Evolutionary conservation across 2,797 vertebrate genomes (phyloP), one percentile per base, ranked within the genome.

Genomic region (Hippoglossus hippoglossus): DNA sequence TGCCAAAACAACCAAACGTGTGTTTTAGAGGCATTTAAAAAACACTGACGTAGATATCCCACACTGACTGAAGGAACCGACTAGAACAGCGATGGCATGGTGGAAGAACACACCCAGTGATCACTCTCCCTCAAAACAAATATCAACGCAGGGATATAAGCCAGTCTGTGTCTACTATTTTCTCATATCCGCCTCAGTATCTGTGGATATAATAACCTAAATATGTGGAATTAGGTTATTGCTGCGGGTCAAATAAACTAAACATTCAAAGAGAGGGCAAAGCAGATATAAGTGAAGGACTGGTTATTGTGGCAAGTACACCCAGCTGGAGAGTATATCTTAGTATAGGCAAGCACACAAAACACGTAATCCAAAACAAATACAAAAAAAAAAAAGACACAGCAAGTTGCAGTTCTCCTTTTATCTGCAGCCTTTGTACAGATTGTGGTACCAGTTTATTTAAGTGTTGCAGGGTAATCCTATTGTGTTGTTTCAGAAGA

Each of bases 111-210:
- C 79, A 76, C 84, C 89, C 84, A 83, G 39, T 5, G 53, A 63
- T 77, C 69, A 44, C 65, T 41, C 71, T 82, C 78, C 77, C 73
- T 88, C 75, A 83, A 88, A 91, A 89, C 84, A 92, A 92, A 91
- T 67, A 91, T 86, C 78, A 89, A 85, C 85, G 77, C 63, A 53
- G 83, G 80, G 57, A 90, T 82, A 63, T 57, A 79, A 71, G 64
- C 80, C 80, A 82, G 79, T 63, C 51, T 69, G 39, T 18, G 71
- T 71, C 49, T 62, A 71, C 74, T 75, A 73, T 86, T 88, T 77
- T 87, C 84, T 87, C 80, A 90, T 84, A 91, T 91, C 87, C 83
- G 66, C 79, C 61, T 75, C 62, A 34, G 77, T 72, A 83, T 77
- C 86, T 74, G 22, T 22, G 22, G 22, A 22, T 22, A 22, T 22